phyloP scores from a whole-genome alignment of 1,140 invertebrate genomes.

The Eciton burchellii region DNA sequence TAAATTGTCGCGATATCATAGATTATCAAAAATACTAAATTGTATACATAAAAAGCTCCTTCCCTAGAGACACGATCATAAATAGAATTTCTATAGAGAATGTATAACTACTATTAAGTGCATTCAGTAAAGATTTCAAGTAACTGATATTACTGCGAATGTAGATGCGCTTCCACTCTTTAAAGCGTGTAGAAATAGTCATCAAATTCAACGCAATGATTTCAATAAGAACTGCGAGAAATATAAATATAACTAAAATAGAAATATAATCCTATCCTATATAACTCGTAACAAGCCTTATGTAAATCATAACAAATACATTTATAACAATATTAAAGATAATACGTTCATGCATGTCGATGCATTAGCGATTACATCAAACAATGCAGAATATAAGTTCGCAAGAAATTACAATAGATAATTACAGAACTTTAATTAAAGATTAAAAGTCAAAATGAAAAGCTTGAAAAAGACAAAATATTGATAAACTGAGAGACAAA shows the following conservation, averaged over 20 bases:
- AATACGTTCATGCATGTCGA: background rate
- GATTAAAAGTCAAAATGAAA: no score
- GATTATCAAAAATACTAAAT: no score
- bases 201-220: background rate
- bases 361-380: no score
- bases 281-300: background rate
- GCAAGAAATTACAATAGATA: no score
- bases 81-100: conserved; percentile 4
- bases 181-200: conserved; percentile 38
- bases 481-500: background rate
- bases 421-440: no score
- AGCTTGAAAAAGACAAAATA: background rate
- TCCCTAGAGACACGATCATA: background rate
- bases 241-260: no score
- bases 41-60: no score
- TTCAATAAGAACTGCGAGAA: background rate
- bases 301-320: background rate
- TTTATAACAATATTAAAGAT: background rate
- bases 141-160: background rate
- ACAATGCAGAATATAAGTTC: no score
- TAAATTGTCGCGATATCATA: no score
- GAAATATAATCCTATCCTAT: background rate
- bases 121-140: background rate
- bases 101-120: no score
- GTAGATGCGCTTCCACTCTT: background rate